phyloP scores from a whole-genome alignment of 2,113 vertebrate species.

The Scopus umbretta region DNA sequence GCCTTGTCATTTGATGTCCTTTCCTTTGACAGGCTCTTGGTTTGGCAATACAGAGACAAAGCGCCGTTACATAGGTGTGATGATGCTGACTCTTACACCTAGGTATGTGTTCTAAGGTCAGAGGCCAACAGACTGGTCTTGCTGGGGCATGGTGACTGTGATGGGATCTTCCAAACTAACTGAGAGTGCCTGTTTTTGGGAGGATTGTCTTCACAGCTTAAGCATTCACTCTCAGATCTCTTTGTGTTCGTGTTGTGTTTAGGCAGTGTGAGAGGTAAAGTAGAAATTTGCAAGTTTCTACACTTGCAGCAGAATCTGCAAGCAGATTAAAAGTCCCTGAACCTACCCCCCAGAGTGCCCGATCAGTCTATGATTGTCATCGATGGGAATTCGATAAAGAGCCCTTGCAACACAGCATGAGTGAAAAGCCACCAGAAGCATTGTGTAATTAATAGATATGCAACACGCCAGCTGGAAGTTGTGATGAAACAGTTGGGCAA shows the following conservation, averaged over 20 bases:
- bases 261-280: background rate
- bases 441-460: background rate
- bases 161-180: background rate
- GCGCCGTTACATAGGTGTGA: slow-evolving; percentile 91
- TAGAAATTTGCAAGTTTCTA: background rate
- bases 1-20: background rate
- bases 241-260: background rate
- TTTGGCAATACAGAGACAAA: slow-evolving; percentile 73
- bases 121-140: background rate
- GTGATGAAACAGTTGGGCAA: background rate
- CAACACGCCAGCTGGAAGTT: background rate
- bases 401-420: background rate
- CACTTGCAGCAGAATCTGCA: background rate
- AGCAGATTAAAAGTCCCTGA: background rate
- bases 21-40: slow-evolving; percentile 74
- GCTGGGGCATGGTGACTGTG: too few species aligned
- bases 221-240: fast-evolving
- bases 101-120: slow-evolving; percentile 67
- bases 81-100: slow-evolving; percentile 91
- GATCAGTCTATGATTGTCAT: background rate
- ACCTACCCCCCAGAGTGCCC: too few species aligned
- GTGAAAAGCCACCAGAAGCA: background rate
- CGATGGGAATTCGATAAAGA: background rate
- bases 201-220: background rate
- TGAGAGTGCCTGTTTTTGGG: fast-evolving